Evolutionary conservation across 2,888 invertebrate genomes (phyloP), one percentile per base, ranked within the genome.

Genomic region (Carabus problematicus): DNA sequence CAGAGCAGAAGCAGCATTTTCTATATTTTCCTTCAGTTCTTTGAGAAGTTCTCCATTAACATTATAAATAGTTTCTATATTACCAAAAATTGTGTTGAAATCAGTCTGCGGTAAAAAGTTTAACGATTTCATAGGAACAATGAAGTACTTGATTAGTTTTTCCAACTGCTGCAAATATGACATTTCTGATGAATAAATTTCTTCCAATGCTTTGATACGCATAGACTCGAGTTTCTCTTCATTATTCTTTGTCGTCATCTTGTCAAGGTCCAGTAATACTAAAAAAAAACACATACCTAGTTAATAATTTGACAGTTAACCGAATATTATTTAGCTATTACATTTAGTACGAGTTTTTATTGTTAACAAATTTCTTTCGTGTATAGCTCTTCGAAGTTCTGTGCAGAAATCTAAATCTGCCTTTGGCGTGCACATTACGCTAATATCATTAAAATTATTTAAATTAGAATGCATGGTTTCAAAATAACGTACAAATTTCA

Each of bases 171-270:
- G 82, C 14, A 91, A 80, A 78, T 92, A 92, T 7, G 87, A 85
- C 70, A 86, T 85, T 82, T 92, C 92, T 8, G 90, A 90, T 11
- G 85, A 85, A 61, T 91, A 82, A 71, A 91, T 87, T 81, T 92
- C 92, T 75, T 87, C 82, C 18, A 90, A 82, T 0, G 89, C 87
- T 80, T 88, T 87, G n/a, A 77, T 74, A 18, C 84, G 82, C 55
- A 84, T 79, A 40, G 43, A 69, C 58, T 77, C 75, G 60, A 76
- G 76, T 68, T 79, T 78, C 61, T 76, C 76, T 68, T 79, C 77
- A 75, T 81, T 73, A 77, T 73, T 75, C 73, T 80, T 76, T 72
- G 80, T 76, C 76, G 79, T 76, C 39, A 82, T 78, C 74, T 84
- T 81, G 72, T 88, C 86, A 58, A 89, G 78, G 73, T 85, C 86